Evolutionary conservation across 1,140 invertebrate genomes (phyloP), one percentile per base, ranked within the genome.

Genomic region (Drosophila pseudoobscura): DNA sequence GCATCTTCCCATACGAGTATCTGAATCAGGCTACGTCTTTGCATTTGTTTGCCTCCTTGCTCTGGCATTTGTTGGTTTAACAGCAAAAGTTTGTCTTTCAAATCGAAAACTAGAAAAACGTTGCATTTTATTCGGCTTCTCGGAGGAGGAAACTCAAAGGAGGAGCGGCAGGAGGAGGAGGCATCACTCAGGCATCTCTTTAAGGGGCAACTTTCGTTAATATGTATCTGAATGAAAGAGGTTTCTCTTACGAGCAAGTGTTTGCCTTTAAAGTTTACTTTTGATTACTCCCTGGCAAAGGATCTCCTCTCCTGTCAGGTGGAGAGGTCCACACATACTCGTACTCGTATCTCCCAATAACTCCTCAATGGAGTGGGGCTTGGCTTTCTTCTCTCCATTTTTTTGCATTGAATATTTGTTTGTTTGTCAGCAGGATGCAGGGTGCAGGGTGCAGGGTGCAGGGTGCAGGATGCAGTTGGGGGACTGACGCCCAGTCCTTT

Each of bases 41-140:
- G 15, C 51, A 15, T 50, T 56, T 68, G 44, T 55, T 59, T 64
- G 72, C 44, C 29, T 50, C 11, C 51, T 24, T 51, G 20, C 26
- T 49, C 51, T 62, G 52, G 54, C 66, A 69, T 88, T 79, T 87
- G 83, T 87, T 87, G 65, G 75, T 77, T 88, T 87, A 87, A 88
- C 83, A 79, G 83, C 83, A 87, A 87, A 87, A 87, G 78, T 87
- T 87, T 88, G 75, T 77, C 83, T 63, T 88, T 79, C 75, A 80
- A 88, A 87, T 87, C 83, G 83, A 88, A 83, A 72, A 88, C 71
- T 87, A 88, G 83, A 87, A 87, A 87, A 88, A 88, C 82, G 82
- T 72, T 82, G 82, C 83, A 56, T 82, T 80, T 80, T 70, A 77
- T 74, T 54, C 24, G 35, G 4, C 11, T 39, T 13, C 35, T 13